Conservation (phyloP, 1,140 invertebrate genomes). For the Tachypleus tridentatus region DNA sequence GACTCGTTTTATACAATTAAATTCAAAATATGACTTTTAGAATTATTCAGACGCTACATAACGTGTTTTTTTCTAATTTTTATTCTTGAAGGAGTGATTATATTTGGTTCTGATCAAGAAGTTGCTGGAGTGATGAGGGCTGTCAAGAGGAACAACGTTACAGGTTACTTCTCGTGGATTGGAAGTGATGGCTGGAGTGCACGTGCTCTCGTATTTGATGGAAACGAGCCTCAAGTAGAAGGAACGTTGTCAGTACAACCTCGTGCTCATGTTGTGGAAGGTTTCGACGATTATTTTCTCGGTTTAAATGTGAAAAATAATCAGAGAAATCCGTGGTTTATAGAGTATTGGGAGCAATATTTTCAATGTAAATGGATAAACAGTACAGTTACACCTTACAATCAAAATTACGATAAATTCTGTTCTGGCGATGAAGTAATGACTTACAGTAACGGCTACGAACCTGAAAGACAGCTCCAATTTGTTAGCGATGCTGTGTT, state of each 20-base stretch:
- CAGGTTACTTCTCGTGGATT: conserved; percentile 84
- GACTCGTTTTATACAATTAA: no score
- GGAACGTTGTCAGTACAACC: conserved; percentile 76
- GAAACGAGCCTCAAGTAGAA: conserved; percentile 61
- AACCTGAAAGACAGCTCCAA: conserved; percentile 76
- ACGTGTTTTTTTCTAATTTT: no score
- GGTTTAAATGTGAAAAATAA: conserved; percentile 72
- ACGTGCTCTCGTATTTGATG: conserved; percentile 68
- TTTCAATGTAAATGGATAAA: conserved; percentile 53
- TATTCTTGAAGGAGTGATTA: conserved; percentile 57
- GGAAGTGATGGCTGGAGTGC: conserved; percentile 89
- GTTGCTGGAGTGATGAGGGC: conserved; percentile 87
- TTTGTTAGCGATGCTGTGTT: conserved; percentile 86
- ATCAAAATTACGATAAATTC: conserved; percentile 47
- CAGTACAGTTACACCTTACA: conserved; percentile 64
- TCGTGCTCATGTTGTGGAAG: conserved; percentile 67
- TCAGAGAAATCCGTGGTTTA: conserved; percentile 82
- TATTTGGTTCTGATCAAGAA: conserved; percentile 93
- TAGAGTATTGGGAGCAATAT: conserved; percentile 88
- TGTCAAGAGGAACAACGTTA: conserved; percentile 70
- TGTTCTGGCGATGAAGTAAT: conserved; percentile 45
- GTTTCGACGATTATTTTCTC: conserved; percentile 80
- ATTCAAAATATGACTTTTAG: no score
- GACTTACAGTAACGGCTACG: conserved; percentile 47
- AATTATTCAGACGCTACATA: no score